Conservation (phyloP, 1,140 invertebrate genomes). For the Nomia melanderi region DNA sequence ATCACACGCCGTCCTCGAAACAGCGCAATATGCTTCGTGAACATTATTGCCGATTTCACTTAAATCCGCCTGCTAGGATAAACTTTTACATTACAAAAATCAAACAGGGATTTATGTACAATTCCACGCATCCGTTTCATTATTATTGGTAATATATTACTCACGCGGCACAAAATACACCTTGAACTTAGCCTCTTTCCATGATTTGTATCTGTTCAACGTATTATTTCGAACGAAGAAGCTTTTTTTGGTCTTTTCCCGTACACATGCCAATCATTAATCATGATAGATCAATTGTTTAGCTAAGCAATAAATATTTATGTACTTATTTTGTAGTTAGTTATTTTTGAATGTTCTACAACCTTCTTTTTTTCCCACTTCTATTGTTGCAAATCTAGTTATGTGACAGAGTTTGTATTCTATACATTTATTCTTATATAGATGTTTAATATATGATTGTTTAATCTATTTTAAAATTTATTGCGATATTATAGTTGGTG, state of each 20-base stretch:
- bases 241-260: constrained; percentile 5
- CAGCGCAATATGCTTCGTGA: constrained; percentile 56
- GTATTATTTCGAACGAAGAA: constrained; percentile 53
- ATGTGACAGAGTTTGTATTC: background rate
- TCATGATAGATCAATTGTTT: background rate
- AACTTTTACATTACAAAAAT: background rate
- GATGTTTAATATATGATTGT: constrained; percentile 13
- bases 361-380: constrained; percentile 3
- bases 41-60: constrained; percentile 31
- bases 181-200: constrained; percentile 48
- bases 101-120: background rate
- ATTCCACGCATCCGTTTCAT: background rate
- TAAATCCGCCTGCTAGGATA: background rate
- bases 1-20: constrained; percentile 42
- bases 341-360: background rate
- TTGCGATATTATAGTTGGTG: constrained; percentile 84
- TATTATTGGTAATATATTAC: constrained; percentile 18
- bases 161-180: constrained; percentile 33
- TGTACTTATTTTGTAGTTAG: background rate
- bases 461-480: constrained; percentile 6
- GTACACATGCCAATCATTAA: background rate
- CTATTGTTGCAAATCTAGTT: constrained; percentile 19
- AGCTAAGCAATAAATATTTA: background rate
- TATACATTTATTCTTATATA: constrained; percentile 17
- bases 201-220: constrained; percentile 37